A percentile compares a stretch with the other conserved stretches of the same genome.
Conservation (phyloP, 2,113 vertebrate species). For the Paratilapia polleni region DNA sequence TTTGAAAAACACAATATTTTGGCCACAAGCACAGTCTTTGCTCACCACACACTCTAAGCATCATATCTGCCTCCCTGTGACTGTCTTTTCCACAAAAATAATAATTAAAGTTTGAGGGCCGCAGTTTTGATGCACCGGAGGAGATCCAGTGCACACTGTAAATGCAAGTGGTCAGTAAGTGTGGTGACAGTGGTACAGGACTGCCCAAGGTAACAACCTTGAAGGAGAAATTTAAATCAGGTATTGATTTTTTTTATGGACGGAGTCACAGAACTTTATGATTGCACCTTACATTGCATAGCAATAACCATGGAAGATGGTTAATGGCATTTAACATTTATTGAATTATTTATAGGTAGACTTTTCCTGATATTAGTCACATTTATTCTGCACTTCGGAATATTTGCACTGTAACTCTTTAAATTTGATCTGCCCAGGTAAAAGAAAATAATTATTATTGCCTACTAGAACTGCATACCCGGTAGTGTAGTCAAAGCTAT, state of each 20-base stretch:
- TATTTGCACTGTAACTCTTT: neutral
- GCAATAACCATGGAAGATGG: too few species aligned
- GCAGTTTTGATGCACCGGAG: neutral
- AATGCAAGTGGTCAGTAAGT: neutral
- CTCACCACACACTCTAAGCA: neutral
- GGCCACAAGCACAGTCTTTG: neutral
- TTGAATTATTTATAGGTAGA: neutral
- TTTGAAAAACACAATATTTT: neutral
- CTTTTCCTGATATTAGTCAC: too few species aligned
- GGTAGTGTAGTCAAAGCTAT: neutral
- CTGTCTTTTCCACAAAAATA: neutral
- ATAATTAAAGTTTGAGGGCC: neutral
- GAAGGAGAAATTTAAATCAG: neutral
- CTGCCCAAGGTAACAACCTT: neutral
- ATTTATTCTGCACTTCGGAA: too few species aligned
- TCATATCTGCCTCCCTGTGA: neutral
- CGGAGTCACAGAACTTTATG: neutral
- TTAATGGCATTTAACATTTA: neutral
- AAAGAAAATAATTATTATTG: neutral
- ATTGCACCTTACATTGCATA: neutral
- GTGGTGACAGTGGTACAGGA: neutral
- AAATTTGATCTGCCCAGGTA: neutral
- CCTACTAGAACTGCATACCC: neutral
- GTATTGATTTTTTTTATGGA: neutral
- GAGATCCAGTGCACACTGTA: neutral